These are phyloP conservation scores for Spheniscus mendiculus DNA, from an alignment of 2,113 vertebrate genomes.

Conservation along the genomic window DNA sequence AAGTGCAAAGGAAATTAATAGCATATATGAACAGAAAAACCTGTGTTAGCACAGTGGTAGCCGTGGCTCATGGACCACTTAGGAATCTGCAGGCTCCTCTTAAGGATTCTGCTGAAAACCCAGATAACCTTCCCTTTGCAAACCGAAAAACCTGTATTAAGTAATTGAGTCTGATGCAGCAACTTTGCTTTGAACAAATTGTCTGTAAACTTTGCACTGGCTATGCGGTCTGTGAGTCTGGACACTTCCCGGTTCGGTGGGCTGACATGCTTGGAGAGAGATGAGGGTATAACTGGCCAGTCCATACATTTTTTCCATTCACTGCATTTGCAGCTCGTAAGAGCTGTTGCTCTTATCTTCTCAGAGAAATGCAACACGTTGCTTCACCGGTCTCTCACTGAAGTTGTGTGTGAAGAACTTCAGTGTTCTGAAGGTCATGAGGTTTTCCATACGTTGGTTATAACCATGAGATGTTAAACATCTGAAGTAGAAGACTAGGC, in stretches of 20 bases:
- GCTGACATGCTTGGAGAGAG: fast-evolving
- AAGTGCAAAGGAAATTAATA: neutral
- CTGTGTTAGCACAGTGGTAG: no score
- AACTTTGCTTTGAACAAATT: neutral
- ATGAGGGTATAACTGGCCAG: neutral
- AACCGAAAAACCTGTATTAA: neutral
- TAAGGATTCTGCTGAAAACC: neutral
- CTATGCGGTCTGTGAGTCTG: no score
- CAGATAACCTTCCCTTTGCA: neutral
- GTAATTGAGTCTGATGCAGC: no score
- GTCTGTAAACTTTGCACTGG: neutral
- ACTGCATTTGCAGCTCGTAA: neutral
- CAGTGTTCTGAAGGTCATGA: neutral
- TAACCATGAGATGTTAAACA: neutral
- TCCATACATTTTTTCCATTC: fast-evolving
- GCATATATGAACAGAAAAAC: neutral
- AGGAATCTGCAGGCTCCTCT: neutral
- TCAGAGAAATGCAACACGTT: fast-evolving
- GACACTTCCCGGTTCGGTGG: neutral
- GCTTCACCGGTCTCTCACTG: neutral
- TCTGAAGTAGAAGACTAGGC: neutral
- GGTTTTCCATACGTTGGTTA: neutral
- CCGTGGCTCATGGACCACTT: neutral
- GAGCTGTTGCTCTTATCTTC: neutral
- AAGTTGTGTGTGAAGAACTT: neutral